phyloP scores from a whole-genome alignment of 2,113 vertebrate genomes.

The Symphodus melops region DNA sequence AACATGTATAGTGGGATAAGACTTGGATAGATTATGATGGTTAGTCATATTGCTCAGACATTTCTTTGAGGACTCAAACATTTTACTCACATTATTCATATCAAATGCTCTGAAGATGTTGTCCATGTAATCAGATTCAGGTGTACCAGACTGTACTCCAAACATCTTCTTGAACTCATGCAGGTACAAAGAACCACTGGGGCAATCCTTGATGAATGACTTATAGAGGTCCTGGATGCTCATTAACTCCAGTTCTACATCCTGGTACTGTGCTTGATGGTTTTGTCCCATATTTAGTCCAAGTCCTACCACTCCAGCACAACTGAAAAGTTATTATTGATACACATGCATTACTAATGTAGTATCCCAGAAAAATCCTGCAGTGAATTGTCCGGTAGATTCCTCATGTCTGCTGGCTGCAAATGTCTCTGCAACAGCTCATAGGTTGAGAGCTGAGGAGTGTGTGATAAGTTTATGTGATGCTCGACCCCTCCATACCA shows the following conservation, averaged over 20 bases:
- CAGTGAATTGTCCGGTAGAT: neutral
- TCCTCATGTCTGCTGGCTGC: neutral
- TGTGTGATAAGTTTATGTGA: constrained; percentile 8
- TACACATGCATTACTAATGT: neutral
- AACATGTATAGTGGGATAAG: too few species aligned
- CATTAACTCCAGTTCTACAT: constrained; percentile 50
- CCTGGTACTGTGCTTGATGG: constrained; percentile 15
- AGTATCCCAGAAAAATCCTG: neutral
- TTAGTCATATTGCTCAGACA: too few species aligned
- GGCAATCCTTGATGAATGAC: constrained; percentile 64
- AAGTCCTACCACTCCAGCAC: neutral
- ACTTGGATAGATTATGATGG: too few species aligned
- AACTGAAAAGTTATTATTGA: neutral
- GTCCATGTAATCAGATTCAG: constrained; percentile 65
- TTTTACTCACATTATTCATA: constrained; percentile 66
- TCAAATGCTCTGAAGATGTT: constrained; percentile 66
- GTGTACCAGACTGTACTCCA: constrained; percentile 44
- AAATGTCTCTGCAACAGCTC: neutral
- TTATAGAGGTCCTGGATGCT: constrained; percentile 69
- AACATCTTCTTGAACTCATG: constrained; percentile 74
- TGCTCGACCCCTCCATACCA: neutral
- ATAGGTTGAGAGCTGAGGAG: neutral
- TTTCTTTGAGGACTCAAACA: neutral
- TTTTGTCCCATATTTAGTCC: constrained; percentile 60
- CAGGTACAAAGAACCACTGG: constrained; percentile 62